Percentiles rank a stretch among this genome's conserved stretches.
phyloP scores from a whole-genome alignment of 1,140 invertebrate species.

The Lasioglossum albipes region DNA sequence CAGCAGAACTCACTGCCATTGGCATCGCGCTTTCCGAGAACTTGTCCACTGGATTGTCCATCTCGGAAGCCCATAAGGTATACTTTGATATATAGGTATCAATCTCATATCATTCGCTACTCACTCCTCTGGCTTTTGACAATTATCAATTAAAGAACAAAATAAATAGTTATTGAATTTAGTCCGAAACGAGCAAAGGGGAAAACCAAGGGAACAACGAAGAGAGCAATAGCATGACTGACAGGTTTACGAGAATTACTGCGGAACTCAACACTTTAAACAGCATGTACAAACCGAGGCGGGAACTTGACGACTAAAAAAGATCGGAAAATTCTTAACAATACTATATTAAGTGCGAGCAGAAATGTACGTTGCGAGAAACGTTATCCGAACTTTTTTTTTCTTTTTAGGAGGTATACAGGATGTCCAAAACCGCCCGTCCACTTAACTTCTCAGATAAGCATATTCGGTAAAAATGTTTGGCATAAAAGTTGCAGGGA shows the following conservation, averaged over 20 bases:
- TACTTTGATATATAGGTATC: not conserved
- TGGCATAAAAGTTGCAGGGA: no score
- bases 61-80: conserved; percentile 61
- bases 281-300: conserved; percentile 68
- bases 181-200: conserved; percentile 26
- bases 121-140: not conserved
- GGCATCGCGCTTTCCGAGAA: conserved; percentile 61
- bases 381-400: no score
- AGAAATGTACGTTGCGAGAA: conserved; percentile 14
- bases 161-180: conserved; percentile 27
- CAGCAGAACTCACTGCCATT: conserved; percentile 59
- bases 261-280: conserved; percentile 75
- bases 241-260: conserved; percentile 80
- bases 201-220: conserved; percentile 13
- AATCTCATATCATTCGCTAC: not conserved
- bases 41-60: conserved; percentile 63
- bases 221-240: conserved; percentile 74
- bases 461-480: no score
- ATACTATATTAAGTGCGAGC: not conserved
- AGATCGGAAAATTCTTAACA: conserved; percentile 3
- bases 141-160: not conserved
- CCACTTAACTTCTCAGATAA: no score
- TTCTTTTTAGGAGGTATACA: no score
- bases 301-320: conserved; percentile 56
- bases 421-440: no score